Evolutionary conservation across 2,888 invertebrate species (phyloP), one percentile per base, ranked within the genome.

Genomic region (Monochamus alternatus): DNA sequence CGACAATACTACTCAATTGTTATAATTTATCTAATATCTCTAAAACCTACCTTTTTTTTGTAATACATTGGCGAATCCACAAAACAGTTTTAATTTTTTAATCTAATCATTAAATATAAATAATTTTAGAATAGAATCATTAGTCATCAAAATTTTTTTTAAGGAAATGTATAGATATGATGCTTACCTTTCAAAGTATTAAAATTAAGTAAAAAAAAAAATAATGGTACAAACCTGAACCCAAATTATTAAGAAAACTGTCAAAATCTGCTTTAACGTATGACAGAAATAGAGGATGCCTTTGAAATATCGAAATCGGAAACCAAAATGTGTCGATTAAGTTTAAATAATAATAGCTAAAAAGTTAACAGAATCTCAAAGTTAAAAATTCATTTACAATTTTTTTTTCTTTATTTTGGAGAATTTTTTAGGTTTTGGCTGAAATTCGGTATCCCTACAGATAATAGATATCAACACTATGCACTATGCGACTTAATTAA

Each of bases 151-250:
- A 73, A 59, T 38, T 43, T 67, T 51, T 12, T 67, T 72, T 58
- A 73, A 77, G 63, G 38, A 73, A 55, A 77, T 60, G 32, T 67
- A 73, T 64, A 71, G 66, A 73, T 62, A 67, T 31, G 43, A 74
- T 75, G 78, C 78, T 79, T 80, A 78, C 79, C 80, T 79, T 80
- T 78, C 14, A 32, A 69, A 78, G 59, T 47, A 71, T 71, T 66
- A 67, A 44, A 58, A 75, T 67, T 59, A 73, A 67, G 51, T 72
- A 59, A 73, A 74, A 52, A 22, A 22, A 22, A 75, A 79, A 66
- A 75, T 75, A 72, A 73, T 66, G 69, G 73, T 80, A 81, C 81
- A 73, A 81, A 81, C 80, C 80, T 80, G 78, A 59, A 59, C 71
- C 66, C 60, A 32, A 43, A 14, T 44, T 65, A 31, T 31, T 22